Evolutionary conservation across 2,797 vertebrate species (phyloP).

Genomic region (Diplodus puntazzo): DNA sequence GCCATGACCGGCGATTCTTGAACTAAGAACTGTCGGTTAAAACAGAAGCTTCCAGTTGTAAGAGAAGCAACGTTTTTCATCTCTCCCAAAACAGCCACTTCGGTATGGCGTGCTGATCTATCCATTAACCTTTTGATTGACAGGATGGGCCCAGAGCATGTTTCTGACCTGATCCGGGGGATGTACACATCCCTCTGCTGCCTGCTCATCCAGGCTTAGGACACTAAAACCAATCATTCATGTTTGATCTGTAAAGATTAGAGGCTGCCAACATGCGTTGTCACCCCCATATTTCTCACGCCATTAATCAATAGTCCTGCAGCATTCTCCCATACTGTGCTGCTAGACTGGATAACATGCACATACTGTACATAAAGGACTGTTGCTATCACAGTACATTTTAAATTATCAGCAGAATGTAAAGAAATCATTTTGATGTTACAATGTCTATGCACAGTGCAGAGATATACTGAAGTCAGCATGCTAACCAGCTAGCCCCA

Average conservation of each 20-base stretch:
- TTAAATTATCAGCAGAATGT: too few relatives aligned
- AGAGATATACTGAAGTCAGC: too few relatives aligned
- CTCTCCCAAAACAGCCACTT: slow-evolving; percentile 22
- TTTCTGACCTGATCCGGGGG: slow-evolving; percentile 35
- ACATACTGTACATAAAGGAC: neutral
- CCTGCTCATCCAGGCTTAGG: slow-evolving; percentile 28
- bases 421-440: too few relatives aligned
- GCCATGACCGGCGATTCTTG: slow-evolving; percentile 13
- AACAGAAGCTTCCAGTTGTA: slow-evolving; percentile 6
- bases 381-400: neutral
- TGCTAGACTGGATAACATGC: neutral
- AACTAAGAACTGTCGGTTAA: slow-evolving; percentile 15
- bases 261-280: slow-evolving; percentile 28
- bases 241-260: slow-evolving; percentile 54
- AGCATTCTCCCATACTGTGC: neutral
- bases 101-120: slow-evolving; percentile 6
- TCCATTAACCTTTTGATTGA: slow-evolving; percentile 57
- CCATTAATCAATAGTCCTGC: slow-evolving; percentile 14
- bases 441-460: too few relatives aligned
- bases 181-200: slow-evolving; percentile 37
- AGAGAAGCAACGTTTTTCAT: slow-evolving; percentile 29
- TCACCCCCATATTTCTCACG: slow-evolving; percentile 5
- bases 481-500: too few relatives aligned
- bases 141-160: slow-evolving; percentile 40
- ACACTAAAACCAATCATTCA: slow-evolving; percentile 39